A percentile compares a stretch with the other conserved stretches of the same genome.
phyloP scores from a whole-genome alignment of 2,797 vertebrate genomes.

The Periophthalmus magnuspinnatus region DNA sequence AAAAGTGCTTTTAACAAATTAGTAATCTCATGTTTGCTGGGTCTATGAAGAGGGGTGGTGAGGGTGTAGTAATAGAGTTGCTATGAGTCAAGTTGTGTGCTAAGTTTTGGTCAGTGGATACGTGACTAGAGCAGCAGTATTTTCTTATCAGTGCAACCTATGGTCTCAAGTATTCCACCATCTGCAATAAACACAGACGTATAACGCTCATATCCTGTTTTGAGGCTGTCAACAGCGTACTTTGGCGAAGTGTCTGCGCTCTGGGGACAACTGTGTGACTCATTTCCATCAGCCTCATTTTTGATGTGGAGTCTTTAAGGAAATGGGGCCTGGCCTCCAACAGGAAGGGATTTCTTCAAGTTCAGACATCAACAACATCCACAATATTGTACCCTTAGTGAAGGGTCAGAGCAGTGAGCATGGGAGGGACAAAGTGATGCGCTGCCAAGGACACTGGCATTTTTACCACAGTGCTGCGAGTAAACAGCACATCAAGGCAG shows the following conservation, averaged over 20 bases:
- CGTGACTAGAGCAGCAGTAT: slow-evolving; percentile 47
- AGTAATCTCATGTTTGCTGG: neutral
- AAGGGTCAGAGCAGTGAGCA: slow-evolving; percentile 45
- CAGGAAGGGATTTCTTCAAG: slow-evolving; percentile 82
- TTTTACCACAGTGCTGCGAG: slow-evolving; percentile 56
- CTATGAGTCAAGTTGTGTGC: slow-evolving; percentile 9
- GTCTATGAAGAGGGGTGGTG: neutral
- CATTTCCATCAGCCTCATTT: slow-evolving; percentile 78
- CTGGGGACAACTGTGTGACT: slow-evolving; percentile 71
- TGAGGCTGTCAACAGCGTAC: slow-evolving; percentile 77
- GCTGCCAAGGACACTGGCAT: slow-evolving; percentile 69
- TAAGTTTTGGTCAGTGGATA: slow-evolving; percentile 28
- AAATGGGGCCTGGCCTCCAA: slow-evolving; percentile 69
- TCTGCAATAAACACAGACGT: slow-evolving; percentile 70
- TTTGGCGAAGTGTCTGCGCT: slow-evolving; percentile 65
- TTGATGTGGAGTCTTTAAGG: slow-evolving; percentile 81
- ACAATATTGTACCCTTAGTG: slow-evolving; percentile 59
- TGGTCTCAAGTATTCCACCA: slow-evolving; percentile 65
- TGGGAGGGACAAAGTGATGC: slow-evolving; percentile 72
- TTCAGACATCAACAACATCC: slow-evolving; percentile 79
- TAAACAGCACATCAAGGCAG: slow-evolving; percentile 75
- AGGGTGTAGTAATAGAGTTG: neutral
- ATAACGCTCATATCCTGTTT: slow-evolving; percentile 79
- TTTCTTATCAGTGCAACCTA: slow-evolving; percentile 62
- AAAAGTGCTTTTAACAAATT: slow-evolving; percentile 13